phyloP scores from a whole-genome alignment of 2,797 vertebrate genomes.

The Eurystomus glaucurus region DNA sequence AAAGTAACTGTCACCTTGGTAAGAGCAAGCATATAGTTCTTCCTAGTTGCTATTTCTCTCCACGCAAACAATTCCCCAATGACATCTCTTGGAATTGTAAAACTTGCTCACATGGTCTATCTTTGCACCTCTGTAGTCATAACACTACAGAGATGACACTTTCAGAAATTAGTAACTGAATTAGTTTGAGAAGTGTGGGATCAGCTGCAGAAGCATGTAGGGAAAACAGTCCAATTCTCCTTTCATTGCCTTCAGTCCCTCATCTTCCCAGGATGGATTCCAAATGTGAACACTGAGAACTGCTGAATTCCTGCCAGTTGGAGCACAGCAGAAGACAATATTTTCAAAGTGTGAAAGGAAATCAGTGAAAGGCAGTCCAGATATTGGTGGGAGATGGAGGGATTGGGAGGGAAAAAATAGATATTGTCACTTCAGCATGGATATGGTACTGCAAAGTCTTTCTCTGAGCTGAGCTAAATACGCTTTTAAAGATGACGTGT shows the following conservation, averaged over 20 bases:
- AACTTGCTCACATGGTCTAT: not conserved
- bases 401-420: not conserved
- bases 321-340: conserved; percentile 40
- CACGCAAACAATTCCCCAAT: not conserved
- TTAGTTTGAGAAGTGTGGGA: conserved; percentile 30
- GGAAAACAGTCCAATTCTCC: conserved; percentile 33
- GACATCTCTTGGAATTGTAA: not conserved
- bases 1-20: conserved; percentile 21
- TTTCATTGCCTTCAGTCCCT: conserved; percentile 1
- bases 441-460: not conserved
- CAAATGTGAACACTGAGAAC: conserved; percentile 22
- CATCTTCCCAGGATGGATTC: conserved; percentile 16
- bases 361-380: conserved; percentile 14
- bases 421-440: not conserved
- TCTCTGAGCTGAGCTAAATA: conserved; percentile 41
- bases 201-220: conserved; percentile 14
- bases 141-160: not conserved
- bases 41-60: not conserved
- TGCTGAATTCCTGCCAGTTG: conserved; percentile 53
- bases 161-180: conserved; percentile 7
- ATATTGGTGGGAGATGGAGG: not conserved
- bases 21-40: not conserved
- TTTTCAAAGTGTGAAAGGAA: conserved; percentile 47
- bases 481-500: not conserved
- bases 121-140: not conserved